Evolutionary conservation across 2,113 vertebrate species (phyloP), one percentile per base, ranked within the genome.

Genomic region (Polyodon spathula): DNA sequence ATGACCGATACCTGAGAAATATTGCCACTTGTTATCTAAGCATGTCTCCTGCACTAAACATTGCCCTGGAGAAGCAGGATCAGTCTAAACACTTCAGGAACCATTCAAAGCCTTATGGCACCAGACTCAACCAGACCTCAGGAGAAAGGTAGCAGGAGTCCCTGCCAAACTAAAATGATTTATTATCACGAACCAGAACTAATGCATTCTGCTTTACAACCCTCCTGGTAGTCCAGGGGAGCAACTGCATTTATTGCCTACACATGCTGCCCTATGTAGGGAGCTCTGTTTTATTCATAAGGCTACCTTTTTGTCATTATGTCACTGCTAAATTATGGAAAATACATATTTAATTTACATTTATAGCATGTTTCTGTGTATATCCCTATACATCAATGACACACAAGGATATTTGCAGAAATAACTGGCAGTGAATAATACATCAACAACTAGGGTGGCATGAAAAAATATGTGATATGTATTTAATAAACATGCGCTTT

Each of bases 271-370:
- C 80, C 1, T 8, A 73, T 83, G 81, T 77, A 81, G 71, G 78
- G 76, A 80, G 75, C 68, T 84, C 78, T 93, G 88, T 90, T 92
- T 96, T 94, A 94, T 93, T 95, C 90, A 96, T 94, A 89, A 90
- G 89, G 81, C 87, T 80, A 84, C 78, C 80, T 86, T 88, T 87
- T 84, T 85, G 76, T 81, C 75, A 77, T 67, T 72, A 62, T 79
- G 79, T 80, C 67, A 68, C 76, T 80, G 81, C 87, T 88, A 86
- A 88, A 90, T 90, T 90, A 92, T 89, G 82, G 78, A 88, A 86
- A 91, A 89, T 84, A 88, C 86, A 90, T 89, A 90, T 86, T 86
- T 82, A 80, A 84, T 77, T 86, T 85, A 84, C 88, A 91, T 92
- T 87, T 87, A 86, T 81, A 86, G 85, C 76, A 72, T 84, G 86